Evolutionary conservation across 1,140 invertebrate genomes (phyloP), one percentile per base, ranked within the genome.

Genomic region (Thaumetopoea pityocampa): DNA sequence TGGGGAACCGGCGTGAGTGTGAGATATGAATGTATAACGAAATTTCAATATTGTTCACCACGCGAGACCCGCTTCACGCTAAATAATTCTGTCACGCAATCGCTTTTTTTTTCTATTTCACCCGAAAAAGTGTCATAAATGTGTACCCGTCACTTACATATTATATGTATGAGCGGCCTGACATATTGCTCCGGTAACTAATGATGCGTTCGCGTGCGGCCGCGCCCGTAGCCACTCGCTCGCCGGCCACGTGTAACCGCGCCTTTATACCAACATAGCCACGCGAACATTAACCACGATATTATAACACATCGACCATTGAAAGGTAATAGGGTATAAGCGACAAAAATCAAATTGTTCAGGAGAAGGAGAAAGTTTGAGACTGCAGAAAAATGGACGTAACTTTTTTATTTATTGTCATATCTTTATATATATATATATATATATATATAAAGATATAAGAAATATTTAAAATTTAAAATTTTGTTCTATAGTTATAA

Each of bases 91-190:
- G 49, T 43, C 40, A 51, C 30, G 51, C 44, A 63, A 61, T 60
- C 51, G 42, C n/a, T n/a, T 56, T 55, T 70, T 68, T 68, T 62
- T 72, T 61, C 47, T 56, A 45, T 63, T 58, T 64, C 64, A 63
- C 33, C 55, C 58, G 47, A 67, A 63, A 72, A 56, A 55, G 51
- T 64, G 68, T 64, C 64, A 76, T 74, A 67, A 68, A 76, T 56
- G 67, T 56, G 65, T 48, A 68, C 70, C 64, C 58, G 66, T 61
- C 61, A 65, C 60, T 58, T 71, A 62, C 69, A 79, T 76, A 76
- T 77, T 73, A 70, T 79, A 79, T n/a, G n/a, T n/a, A n/a, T 73
- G 70, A 72, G 56, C 56, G 45, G 48, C 57, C 55, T 78, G 67
- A 79, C 65, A 76, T 78, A 78, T 71, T 60, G 62, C 59, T 61